phyloP scores from a whole-genome alignment of 2,113 vertebrate species.

The Salvelinus fontinalis region DNA sequence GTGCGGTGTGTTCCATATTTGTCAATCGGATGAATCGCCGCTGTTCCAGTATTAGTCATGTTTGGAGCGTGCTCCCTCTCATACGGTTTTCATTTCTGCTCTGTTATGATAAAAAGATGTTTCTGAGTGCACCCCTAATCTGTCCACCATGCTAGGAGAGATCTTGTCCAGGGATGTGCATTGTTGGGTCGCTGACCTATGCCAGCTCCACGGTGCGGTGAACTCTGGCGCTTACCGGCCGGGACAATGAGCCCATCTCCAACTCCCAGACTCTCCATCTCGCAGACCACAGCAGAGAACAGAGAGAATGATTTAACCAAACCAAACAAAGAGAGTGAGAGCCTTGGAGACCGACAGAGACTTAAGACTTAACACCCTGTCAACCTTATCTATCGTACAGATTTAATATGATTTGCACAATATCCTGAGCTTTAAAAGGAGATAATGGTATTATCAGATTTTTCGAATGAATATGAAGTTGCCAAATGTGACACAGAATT shows the following conservation, averaged over 20 bases:
- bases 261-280: neutral
- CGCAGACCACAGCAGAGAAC: constrained; percentile 36
- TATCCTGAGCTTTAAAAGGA: constrained; percentile 58
- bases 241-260: constrained; percentile 22
- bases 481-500: constrained; percentile 24
- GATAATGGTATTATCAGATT: constrained; percentile 47
- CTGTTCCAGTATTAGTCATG: constrained; percentile 64
- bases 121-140: constrained; percentile 38
- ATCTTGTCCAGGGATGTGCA: constrained; percentile 35
- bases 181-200: constrained; percentile 29
- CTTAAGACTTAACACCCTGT: constrained; percentile 55
- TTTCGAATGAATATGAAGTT: constrained; percentile 43
- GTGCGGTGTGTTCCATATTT: constrained; percentile 47
- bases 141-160: constrained; percentile 25
- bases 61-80: constrained; percentile 51
- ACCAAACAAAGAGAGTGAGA: constrained; percentile 60
- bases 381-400: constrained; percentile 56
- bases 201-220: neutral
- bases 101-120: constrained; percentile 64
- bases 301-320: constrained; percentile 39
- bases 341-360: constrained; percentile 60
- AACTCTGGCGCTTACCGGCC: constrained; percentile 33
- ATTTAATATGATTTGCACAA: constrained; percentile 58
- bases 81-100: constrained; percentile 60
- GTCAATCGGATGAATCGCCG: constrained; percentile 50